These are phyloP conservation scores for Hypselothyrea guttata DNA, from an alignment of 2,888 invertebrate genomes.

Conservation along the genomic window DNA sequence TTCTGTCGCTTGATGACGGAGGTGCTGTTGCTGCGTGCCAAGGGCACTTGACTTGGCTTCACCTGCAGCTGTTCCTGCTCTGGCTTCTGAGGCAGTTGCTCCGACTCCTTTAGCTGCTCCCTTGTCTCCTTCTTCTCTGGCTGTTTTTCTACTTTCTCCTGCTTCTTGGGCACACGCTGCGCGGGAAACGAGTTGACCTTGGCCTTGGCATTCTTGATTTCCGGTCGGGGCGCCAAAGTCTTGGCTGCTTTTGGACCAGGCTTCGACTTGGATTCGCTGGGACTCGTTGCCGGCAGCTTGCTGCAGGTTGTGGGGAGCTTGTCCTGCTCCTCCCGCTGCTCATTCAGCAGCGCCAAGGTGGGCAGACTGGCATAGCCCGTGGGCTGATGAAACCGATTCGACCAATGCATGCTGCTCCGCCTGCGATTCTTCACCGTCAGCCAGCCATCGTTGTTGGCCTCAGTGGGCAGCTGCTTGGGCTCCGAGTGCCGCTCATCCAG, in stretches of 20 bases:
- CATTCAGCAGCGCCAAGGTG: slow-evolving; percentile 84
- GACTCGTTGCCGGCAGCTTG: not conserved
- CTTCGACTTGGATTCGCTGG: slow-evolving; percentile 19
- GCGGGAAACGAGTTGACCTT: slow-evolving; percentile 80
- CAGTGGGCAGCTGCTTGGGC: slow-evolving; percentile 75
- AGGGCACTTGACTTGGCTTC: slow-evolving; percentile 15
- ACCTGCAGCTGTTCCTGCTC: slow-evolving; percentile 6
- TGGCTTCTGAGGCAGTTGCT: too few relatives aligned
- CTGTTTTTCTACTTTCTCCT: too few relatives aligned
- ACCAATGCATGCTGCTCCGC: slow-evolving; percentile 87
- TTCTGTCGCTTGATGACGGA: slow-evolving; percentile 83
- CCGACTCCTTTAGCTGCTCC: slow-evolving; percentile 17
- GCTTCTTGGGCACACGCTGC: slow-evolving; percentile 49
- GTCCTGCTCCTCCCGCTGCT: slow-evolving; percentile 80
- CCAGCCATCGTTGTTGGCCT: slow-evolving; percentile 90
- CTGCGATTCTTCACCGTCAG: slow-evolving; percentile 92
- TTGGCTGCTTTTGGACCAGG: slow-evolving; percentile 30
- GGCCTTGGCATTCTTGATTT: slow-evolving; percentile 81
- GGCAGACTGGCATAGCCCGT: slow-evolving; percentile 92
- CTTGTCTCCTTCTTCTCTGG: slow-evolving; percentile 42
- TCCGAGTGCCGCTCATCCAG: slow-evolving; percentile 75
- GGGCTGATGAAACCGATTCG: slow-evolving; percentile 90
- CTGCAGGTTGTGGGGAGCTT: slow-evolving; percentile 31
- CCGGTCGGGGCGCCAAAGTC: slow-evolving; percentile 63
- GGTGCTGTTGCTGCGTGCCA: slow-evolving; percentile 43